These are phyloP conservation scores for Dendrophyllia cribrosa DNA, from an alignment of 64 coral and sea anemone species.

Conservation along the genomic window DNA sequence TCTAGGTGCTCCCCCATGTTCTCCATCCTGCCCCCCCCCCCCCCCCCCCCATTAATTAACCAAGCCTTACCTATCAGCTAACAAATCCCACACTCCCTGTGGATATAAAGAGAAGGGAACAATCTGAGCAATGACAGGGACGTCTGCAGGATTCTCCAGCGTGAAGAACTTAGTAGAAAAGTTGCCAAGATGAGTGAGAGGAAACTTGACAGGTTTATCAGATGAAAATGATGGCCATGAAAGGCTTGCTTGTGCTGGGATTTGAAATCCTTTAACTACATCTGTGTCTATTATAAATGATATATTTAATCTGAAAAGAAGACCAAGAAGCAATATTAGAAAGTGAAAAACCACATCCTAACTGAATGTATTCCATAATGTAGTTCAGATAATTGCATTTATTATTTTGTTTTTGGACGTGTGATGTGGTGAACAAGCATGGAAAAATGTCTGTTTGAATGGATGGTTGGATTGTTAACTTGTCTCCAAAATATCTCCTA, in stretches of 20 bases:
- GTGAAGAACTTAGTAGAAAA: constrained; percentile 82
- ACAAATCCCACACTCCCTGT: constrained; percentile 77
- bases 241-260: constrained; percentile 73
- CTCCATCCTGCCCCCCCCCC: no score
- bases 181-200: constrained; percentile 95
- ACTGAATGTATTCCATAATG: no score
- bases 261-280: constrained; percentile 77
- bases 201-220: constrained; percentile 95
- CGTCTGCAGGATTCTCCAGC: constrained; percentile 91
- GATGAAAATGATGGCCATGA: constrained; percentile 93
- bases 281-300: constrained; percentile 88
- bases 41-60: no score
- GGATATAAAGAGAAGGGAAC: constrained; percentile 83
- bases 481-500: no score
- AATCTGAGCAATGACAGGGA: constrained; percentile 78
- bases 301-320: constrained; percentile 70
- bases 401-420: no score
- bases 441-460: no score
- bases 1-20: no score
- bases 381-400: no score
- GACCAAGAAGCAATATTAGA: not conserved
- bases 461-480: no score
- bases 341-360: not conserved
- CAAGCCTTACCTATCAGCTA: constrained; percentile 72
- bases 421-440: no score